Base-by-base conservation (phyloP, 2,797 vertebrate species). In the Pangasius mekongensis region DNA sequence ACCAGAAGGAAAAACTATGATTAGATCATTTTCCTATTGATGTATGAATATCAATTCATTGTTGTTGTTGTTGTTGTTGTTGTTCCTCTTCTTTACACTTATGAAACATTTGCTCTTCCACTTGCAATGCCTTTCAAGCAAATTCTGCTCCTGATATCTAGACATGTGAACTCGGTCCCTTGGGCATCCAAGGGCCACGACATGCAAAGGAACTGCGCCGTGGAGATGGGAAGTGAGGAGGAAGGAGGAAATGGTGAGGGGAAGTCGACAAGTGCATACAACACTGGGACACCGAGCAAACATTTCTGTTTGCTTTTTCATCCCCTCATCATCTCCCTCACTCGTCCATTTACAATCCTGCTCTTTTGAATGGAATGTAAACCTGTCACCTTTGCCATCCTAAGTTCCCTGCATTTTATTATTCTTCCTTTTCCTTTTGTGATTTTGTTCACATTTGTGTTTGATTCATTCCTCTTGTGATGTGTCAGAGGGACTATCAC, bases 381-480 rank as follows among this genome's bases (percentile, higher is more conserved):
- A 27, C 58, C 4, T 62, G 39, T 62, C 54, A 49, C 33, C 56
- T 56, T 73, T 83, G 33, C 24, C 49, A 0, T 24, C 8, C 47
- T 58, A 78, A 9, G 30, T 36, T 64, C 18, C 39, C 2, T 36
- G 30, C 20, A 6, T 71, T 67, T 39, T 54, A 82, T 87, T 66
- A 27, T n/a, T 39, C 43, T 49, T 67, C 60, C 11, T 49, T 14
- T 84, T 71, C 30, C 13, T 73, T 73, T 43, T 24, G 20, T n/a
- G 33, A 62, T 82, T 43, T 71, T 18, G 22, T 58, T 87, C 89
- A 91, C 84, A 86, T 93, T 91, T 91, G 93, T 92, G 92, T 95
- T 95, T 95, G 93, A 95, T 96, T 95, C 94, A 95, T 95, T 95
- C 94, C 93, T 90, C 92, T 94, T 87, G 90, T 94, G 94, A 93